phyloP scores from a whole-genome alignment of 2,888 invertebrate genomes.

The Hypsopygia costalis region DNA sequence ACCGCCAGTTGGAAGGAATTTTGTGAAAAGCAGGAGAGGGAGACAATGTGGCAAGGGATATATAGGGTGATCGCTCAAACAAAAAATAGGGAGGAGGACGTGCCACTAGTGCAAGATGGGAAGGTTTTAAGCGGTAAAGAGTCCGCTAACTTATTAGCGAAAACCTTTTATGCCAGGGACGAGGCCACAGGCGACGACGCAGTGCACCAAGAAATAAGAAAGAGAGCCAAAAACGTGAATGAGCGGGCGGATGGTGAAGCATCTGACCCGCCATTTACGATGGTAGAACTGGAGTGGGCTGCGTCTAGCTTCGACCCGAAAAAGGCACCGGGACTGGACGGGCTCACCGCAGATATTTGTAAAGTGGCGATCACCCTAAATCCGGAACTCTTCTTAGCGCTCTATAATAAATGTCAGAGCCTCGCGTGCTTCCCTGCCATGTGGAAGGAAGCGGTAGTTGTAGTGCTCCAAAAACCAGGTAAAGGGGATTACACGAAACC shows the following conservation, averaged over 20 bases:
- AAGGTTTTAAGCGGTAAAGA: too few relatives aligned
- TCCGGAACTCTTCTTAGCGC: not conserved
- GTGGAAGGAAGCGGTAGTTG: conserved; percentile 1
- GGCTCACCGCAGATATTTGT: not conserved
- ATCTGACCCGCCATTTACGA: not conserved
- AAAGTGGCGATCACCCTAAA: not conserved
- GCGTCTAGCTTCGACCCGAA: too few relatives aligned
- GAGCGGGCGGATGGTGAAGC: not conserved
- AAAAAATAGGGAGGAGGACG: too few relatives aligned
- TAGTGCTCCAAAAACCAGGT: too few relatives aligned
- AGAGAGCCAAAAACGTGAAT: not conserved
- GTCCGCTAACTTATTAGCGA: conserved; percentile 5
- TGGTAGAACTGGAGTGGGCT: not conserved
- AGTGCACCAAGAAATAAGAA: not conserved
- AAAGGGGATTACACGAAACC: not conserved
- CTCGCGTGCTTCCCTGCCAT: not conserved
- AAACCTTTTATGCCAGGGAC: conserved; percentile 11
- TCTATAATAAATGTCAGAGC: not conserved
- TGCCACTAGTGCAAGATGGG: conserved; percentile 3
- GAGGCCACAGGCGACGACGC: not conserved
- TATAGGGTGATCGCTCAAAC: conserved; percentile 15
- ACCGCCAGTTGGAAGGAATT: too few relatives aligned
- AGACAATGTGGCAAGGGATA: too few relatives aligned
- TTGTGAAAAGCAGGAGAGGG: too few relatives aligned
- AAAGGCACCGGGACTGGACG: too few relatives aligned